These are phyloP conservation scores for Zalophus californianus DNA, from an alignment of 2,797 vertebrate genomes.

Conservation along the genomic window DNA sequence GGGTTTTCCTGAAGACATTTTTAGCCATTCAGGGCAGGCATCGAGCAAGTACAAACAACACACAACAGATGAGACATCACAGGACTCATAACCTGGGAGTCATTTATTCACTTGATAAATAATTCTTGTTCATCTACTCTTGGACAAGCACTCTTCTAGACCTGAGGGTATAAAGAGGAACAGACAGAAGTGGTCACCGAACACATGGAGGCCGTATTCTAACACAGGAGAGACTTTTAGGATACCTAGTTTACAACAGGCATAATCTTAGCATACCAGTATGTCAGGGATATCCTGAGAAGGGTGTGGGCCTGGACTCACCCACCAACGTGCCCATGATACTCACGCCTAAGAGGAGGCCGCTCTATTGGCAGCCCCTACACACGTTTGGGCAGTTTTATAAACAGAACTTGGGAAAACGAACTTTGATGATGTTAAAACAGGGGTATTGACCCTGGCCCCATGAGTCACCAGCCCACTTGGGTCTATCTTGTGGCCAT, in stretches of 20 bases:
- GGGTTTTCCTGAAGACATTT: slow-evolving; percentile 7
- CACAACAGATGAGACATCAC: neutral
- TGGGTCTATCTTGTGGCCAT: no score
- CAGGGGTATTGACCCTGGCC: neutral
- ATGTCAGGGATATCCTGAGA: neutral
- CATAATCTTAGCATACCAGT: neutral
- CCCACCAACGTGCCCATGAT: neutral
- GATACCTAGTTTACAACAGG: neutral
- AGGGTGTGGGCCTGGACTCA: neutral
- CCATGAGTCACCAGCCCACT: neutral
- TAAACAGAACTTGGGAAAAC: neutral
- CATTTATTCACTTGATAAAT: neutral
- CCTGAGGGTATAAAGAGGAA: neutral
- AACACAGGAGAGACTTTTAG: neutral
- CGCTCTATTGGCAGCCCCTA: neutral
- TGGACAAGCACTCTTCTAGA: neutral
- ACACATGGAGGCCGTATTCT: neutral
- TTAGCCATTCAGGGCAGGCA: neutral
- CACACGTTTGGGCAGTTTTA: neutral
- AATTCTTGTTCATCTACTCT: neutral
- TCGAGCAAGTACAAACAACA: neutral
- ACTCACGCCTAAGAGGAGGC: neutral
- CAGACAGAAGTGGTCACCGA: neutral
- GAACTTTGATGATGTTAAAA: neutral
- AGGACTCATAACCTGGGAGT: neutral